Percentiles rank a stretch among this genome's conserved stretches.
Evolutionary conservation across 2,797 vertebrate species (phyloP).

Genomic region (Hylomyscus alleni): DNA sequence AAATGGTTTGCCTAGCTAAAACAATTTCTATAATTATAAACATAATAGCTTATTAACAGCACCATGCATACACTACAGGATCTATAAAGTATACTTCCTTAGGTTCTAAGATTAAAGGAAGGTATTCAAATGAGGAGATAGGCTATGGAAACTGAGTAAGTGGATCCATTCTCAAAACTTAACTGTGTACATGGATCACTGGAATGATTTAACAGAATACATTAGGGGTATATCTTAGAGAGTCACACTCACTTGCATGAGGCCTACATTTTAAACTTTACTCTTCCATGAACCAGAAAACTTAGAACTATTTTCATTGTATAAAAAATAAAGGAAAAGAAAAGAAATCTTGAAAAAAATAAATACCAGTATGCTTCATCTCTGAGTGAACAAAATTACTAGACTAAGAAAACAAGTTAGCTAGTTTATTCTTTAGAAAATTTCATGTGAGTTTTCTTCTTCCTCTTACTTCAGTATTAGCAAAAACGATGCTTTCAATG

Average conservation of each 20-base stretch:
- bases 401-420: neutral
- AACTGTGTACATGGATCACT: neutral
- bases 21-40: constrained; percentile 67
- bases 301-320: neutral
- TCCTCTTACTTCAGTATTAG: neutral
- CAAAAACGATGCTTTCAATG: neutral
- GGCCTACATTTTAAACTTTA: neutral
- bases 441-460: constrained; percentile 51
- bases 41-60: constrained; percentile 69
- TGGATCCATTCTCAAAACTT: neutral
- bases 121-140: constrained; percentile 67
- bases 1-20: constrained; percentile 54
- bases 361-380: neutral
- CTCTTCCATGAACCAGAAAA: constrained; percentile 22
- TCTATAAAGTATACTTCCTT: constrained; percentile 55
- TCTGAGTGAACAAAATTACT: constrained; percentile 20
- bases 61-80: constrained; percentile 69
- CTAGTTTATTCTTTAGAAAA: constrained; percentile 45
- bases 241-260: constrained; percentile 1
- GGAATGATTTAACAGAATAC: constrained; percentile 69
- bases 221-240: neutral
- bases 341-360: neutral
- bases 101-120: constrained; percentile 66
- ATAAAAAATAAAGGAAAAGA: neutral
- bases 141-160: constrained; percentile 5